These are phyloP conservation scores for Geophilus truncorum DNA, from an alignment of 2,888 invertebrate genomes.

Conservation along the genomic window DNA sequence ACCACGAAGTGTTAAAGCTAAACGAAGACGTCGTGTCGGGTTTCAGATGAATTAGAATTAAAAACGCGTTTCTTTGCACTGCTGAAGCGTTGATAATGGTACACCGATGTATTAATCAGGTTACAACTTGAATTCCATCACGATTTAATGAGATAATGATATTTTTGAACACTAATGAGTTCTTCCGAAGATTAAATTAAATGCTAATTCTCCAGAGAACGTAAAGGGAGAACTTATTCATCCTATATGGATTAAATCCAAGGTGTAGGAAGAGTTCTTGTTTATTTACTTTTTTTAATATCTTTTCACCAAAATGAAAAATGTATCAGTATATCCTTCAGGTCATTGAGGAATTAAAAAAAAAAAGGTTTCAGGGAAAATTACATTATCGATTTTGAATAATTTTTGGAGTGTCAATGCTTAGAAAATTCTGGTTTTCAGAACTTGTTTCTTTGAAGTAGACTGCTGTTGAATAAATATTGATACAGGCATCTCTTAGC, in stretches of 20 bases:
- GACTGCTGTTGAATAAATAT: not conserved
- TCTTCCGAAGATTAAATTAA: not conserved
- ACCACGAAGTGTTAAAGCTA: too few species aligned
- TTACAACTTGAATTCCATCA: too few species aligned
- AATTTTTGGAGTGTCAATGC: constrained; percentile 4
- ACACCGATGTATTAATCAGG: too few species aligned
- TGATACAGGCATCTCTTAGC: not conserved
- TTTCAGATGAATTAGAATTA: too few species aligned
- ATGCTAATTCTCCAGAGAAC: not conserved
- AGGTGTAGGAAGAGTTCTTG: too few species aligned
- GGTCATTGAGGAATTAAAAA: not conserved
- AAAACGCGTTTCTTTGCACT: too few species aligned
- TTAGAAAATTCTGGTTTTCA: not conserved
- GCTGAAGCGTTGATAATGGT: too few species aligned
- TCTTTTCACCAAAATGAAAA: not conserved
- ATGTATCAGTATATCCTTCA: not conserved
- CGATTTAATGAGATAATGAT: too few species aligned
- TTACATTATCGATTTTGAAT: constrained; percentile 4
- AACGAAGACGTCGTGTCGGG: too few species aligned
- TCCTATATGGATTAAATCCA: not conserved
- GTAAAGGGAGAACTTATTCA: not conserved
- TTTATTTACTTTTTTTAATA: not conserved
- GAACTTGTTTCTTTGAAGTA: not conserved
- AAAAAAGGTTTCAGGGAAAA: not conserved
- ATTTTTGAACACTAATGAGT: not conserved